phyloP scores from a whole-genome alignment of 2,888 invertebrate genomes.

The Drosophila austrosaltans region DNA sequence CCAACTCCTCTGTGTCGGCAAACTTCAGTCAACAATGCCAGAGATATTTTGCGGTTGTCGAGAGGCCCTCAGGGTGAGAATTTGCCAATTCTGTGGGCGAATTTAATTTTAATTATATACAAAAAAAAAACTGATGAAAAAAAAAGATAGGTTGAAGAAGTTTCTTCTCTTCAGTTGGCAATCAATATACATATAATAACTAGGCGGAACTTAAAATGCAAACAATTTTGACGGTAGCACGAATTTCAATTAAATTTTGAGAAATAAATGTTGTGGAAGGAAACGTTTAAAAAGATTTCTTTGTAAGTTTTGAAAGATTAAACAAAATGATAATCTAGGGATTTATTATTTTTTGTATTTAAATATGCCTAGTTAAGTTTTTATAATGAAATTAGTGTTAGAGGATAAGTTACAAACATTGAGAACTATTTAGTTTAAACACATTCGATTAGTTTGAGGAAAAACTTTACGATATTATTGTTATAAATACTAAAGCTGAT shows the following conservation, averaged over 20 bases:
- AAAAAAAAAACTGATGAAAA: slow-evolving; percentile 32
- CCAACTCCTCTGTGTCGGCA: slow-evolving; percentile 54
- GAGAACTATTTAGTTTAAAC: too few species aligned
- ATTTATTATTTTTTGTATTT: too few species aligned
- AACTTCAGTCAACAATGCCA: slow-evolving; percentile 62
- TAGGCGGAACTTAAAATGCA: slow-evolving; percentile 13
- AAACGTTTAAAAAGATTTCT: not conserved
- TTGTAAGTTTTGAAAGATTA: not conserved
- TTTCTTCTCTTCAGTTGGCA: slow-evolving; percentile 32
- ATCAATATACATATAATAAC: slow-evolving; percentile 64
- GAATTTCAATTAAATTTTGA: not conserved
- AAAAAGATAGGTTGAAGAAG: slow-evolving; percentile 23
- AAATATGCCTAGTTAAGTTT: too few species aligned
- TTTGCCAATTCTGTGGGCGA: slow-evolving; percentile 58
- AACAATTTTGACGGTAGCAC: slow-evolving; percentile 5
- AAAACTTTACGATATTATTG: too few species aligned
- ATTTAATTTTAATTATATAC: slow-evolving; percentile 62
- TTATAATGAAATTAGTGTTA: too few species aligned
- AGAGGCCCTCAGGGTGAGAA: slow-evolving; percentile 24
- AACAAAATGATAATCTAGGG: not conserved
- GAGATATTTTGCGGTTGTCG: slow-evolving; percentile 12
- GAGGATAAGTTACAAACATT: too few species aligned
- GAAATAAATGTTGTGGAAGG: not conserved
- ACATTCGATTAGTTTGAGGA: too few species aligned
- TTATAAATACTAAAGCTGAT: too few species aligned